Percentiles rank a stretch among this genome's conserved stretches.
Conservation (phyloP, 2,113 vertebrate genomes). For the Eonycteris spelaea region DNA sequence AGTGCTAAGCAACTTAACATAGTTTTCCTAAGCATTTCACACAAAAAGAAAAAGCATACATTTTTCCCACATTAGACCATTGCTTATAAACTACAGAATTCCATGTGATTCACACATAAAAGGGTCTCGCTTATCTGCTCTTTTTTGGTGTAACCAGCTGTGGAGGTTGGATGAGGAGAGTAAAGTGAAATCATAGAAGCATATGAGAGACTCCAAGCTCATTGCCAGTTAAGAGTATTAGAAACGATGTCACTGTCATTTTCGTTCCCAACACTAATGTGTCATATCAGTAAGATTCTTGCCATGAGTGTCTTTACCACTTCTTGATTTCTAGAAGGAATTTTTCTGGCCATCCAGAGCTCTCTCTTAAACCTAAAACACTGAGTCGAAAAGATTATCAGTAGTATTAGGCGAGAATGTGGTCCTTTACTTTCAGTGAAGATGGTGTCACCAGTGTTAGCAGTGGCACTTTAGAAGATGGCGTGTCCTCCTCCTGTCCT, state of each 20-base stretch:
- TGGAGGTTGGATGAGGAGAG: neutral
- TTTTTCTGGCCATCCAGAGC: neutral
- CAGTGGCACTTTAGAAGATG: neutral
- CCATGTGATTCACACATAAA: neutral
- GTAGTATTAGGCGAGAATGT: neutral
- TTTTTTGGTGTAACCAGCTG: neutral
- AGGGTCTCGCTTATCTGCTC: neutral
- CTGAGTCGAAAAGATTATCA: neutral
- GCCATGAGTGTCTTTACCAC: neutral
- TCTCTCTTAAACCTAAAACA: neutral
- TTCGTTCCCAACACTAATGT: neutral
- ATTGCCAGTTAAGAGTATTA: neutral
- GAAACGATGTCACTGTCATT: neutral
- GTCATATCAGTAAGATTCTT: neutral
- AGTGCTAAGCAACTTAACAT: neutral
- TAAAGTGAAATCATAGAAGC: neutral
- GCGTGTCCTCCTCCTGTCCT: neutral
- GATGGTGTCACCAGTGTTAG: neutral
- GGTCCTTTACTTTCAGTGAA: neutral
- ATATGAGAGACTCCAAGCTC: neutral
- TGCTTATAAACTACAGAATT: slow-evolving; percentile 24
- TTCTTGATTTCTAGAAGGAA: neutral
- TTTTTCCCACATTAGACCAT: neutral
- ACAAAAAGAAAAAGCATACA: neutral
- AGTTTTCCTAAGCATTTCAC: slow-evolving; percentile 22